Base-by-base conservation (phyloP, 2,888 invertebrate genomes). In the Imbricaverruca yamaguchii region DNA sequence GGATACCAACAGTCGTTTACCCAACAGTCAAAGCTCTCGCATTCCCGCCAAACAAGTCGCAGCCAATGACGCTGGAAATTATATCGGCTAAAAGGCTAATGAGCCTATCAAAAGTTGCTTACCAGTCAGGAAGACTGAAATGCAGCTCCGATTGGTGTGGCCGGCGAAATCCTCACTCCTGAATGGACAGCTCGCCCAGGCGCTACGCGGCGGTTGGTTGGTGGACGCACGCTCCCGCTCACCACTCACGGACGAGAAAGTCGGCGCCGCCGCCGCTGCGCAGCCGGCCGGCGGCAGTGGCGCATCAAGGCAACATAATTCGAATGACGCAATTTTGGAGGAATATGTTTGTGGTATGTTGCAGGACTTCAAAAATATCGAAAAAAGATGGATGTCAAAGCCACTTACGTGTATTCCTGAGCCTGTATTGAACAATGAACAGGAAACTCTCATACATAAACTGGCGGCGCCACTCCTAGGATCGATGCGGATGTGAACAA, bases 91-190 rank as follows among this genome's bases (percentile, higher is more conserved):
- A 69, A 69, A 15, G 15, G 69, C 69, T 69, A 69, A 69, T 69
- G 69, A 69, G 69, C 69, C 69, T 69, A 69, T 69, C 69, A 69
- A 69, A 69, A 69, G 69, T 69, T 69, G 69, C 69, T 69, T 69
- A 69, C 69, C 69, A 69, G 69, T 69, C 69, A 69, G 69, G 69
- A 69, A 39, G 39, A 39, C 69, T 15, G 69, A 25, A 69, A 69
- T 69, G 69, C 69, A 69, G 69, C 69, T 69, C 69, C 69, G 69
- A 69, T 69, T 69, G 69, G 69, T 69, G 25, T 69, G 69, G 69
- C 39, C 69, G 69, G 13, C 39, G 69, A 39, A 69, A 69, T 69
- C 69, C 69, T 69, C 69, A 69, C 69, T 69, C 69, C 69, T 69
- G 69, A 69, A 69, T 69, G 69, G 69, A 69, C 69, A 69, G 69